Conservation (phyloP, 2,888 invertebrate genomes). For the Nomada flava region DNA sequence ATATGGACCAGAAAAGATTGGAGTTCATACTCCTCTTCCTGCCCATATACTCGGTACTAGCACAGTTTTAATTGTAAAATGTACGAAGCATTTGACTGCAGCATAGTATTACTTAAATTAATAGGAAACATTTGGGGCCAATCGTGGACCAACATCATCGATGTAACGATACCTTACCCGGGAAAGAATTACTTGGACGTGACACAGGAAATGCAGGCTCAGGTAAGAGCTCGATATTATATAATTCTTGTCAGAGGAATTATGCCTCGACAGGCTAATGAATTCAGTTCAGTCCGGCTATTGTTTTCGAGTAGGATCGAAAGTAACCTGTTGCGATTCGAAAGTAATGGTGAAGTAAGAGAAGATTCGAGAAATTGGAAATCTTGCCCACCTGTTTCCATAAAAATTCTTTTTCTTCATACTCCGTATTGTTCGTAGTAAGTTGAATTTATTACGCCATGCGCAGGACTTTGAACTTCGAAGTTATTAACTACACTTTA, state of each 20-base stretch:
- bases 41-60: conserved; percentile 90
- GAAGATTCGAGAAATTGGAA: conserved; percentile 35
- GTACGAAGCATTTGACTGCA: too few species aligned
- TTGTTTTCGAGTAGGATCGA: conserved; percentile 43
- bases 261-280: conserved; percentile 22
- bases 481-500: neutral
- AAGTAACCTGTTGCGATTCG: conserved; percentile 45
- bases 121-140: conserved; percentile 95
- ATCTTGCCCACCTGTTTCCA: neutral
- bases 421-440: neutral
- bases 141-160: conserved; percentile 93
- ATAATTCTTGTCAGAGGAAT: conserved; percentile 29
- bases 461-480: conserved; percentile 3
- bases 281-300: conserved; percentile 16
- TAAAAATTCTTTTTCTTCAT: neutral
- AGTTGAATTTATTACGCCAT: conserved; percentile 5
- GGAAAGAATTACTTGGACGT: conserved; percentile 93
- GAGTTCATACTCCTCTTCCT: conserved; percentile 92
- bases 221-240: conserved; percentile 84
- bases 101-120: neutral
- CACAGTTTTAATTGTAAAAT: neutral
- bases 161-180: conserved; percentile 93
- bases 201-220: conserved; percentile 92
- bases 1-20: conserved; percentile 93
- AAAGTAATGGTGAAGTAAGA: conserved; percentile 27